Evolutionary conservation across 1,140 invertebrate genomes (phyloP), one percentile per base, ranked within the genome.

Genomic region (Cherax destructor): DNA sequence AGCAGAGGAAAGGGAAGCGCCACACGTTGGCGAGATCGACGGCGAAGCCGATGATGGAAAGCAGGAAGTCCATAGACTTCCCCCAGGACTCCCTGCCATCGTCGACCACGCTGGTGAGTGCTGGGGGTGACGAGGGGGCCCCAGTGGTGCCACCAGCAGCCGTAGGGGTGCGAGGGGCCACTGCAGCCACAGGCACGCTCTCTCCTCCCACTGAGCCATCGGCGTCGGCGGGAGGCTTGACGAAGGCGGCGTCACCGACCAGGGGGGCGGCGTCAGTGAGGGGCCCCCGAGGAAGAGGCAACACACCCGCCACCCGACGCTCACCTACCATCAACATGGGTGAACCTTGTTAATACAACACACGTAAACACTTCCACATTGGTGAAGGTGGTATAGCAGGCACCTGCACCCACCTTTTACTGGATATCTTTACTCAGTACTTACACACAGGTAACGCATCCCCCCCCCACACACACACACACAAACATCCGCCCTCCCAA

Each of bases 21-120:
- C 98, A 98, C 4, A 98, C 97, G 94, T 98, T 98, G 11, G 97
- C 97, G 89, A 99, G 95, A 95, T 98, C 98, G 2, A 98, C 98
- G 1, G 98, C 98, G 93, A 98, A 98, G 4, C 98, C 98, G 92
- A 98, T 98, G 91, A 98, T 97, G 65, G 98, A 98, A 4, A 99
- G 95, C 13, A 99, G 96, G 94, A 99, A 99, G 94, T 99, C 98
- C 13, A 97, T 96, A 93, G 98, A 98, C 47, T 97, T 97, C 9
- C 96, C 96, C 97, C 97, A 98, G 0, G 97, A 92, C 59, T 93
- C 93, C 24, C 92, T 74, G 5, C 92, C 92, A 56, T 93, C 92
- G 52, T 93, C 92, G 52, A 69, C 83, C 89, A 91, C 83, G 47
- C 59, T 76, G 9, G 83, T n/a, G 52, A 41, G n/a, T 5, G 18